phyloP scores from a whole-genome alignment of 2,888 invertebrate genomes.

The Phasia obesa region DNA sequence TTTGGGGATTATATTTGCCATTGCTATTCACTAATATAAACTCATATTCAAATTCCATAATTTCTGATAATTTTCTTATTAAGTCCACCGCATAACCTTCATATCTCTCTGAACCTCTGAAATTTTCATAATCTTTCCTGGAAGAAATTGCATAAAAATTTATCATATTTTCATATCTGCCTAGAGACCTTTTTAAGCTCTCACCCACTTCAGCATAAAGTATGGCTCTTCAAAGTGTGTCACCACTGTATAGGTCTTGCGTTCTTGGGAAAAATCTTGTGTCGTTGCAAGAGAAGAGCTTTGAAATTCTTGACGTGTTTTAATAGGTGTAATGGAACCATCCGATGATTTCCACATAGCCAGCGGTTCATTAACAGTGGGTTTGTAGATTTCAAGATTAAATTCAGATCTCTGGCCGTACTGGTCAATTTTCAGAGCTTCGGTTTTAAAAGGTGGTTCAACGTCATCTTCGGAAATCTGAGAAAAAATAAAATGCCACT shows the following conservation, averaged over 20 bases:
- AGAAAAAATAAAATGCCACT: not conserved
- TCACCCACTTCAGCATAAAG: constrained; percentile 84
- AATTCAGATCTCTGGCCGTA: constrained; percentile 85
- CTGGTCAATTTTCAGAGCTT: constrained; percentile 83
- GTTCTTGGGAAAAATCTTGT: constrained; percentile 84
- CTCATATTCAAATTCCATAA: constrained; percentile 87
- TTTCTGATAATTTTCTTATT: constrained; percentile 90
- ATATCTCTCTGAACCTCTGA: constrained; percentile 85
- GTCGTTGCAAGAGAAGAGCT: constrained; percentile 67
- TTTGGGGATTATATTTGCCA: constrained; percentile 87
- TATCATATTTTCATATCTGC: constrained; percentile 3
- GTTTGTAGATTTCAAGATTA: constrained; percentile 84
- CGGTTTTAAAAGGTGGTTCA: constrained; percentile 85
- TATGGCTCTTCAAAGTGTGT: constrained; percentile 91
- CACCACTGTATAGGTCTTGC: constrained; percentile 87
- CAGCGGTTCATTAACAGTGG: constrained; percentile 82
- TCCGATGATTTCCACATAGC: constrained; percentile 80
- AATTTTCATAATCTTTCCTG: constrained; percentile 84
- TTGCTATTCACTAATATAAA: constrained; percentile 89
- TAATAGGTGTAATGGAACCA: constrained; percentile 74
- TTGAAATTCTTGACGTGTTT: constrained; percentile 53
- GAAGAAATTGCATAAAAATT: not conserved
- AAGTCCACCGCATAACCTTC: constrained; percentile 96
- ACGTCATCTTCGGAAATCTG: constrained; percentile 87
- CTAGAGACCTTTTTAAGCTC: not conserved